A percentile compares a stretch with the other conserved stretches of the same genome.
These are phyloP conservation scores for Ectemnius continuus DNA, from an alignment of 2,888 invertebrate species.

Conservation along the genomic window DNA sequence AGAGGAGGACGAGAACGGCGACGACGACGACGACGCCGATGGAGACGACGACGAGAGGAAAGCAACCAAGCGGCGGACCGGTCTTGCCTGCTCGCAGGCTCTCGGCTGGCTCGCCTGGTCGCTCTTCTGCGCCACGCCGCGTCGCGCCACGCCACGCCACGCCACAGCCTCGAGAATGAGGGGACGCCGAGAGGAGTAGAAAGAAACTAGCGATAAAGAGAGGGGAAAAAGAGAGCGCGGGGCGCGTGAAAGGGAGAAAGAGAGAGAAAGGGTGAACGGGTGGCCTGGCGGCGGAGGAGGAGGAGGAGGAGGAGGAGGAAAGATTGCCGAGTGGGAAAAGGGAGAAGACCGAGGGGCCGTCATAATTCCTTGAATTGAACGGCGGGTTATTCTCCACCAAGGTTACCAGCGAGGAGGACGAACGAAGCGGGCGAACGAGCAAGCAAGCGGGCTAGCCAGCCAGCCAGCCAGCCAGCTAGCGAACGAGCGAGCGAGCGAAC, in stretches of 20 bases:
- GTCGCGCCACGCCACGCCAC: conserved; percentile 19
- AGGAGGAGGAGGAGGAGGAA: conserved; percentile 31
- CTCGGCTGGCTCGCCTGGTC: conserved; percentile 14
- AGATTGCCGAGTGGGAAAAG: conserved; percentile 62
- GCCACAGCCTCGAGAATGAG: conserved; percentile 23
- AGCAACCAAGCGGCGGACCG: conserved; percentile 25
- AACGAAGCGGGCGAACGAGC: conserved; percentile 57
- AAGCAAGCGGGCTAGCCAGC: conserved; percentile 48
- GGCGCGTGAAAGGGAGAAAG: conserved; percentile 39
- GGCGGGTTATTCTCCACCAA: conserved; percentile 77
- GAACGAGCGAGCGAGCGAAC: conserved; percentile 36
- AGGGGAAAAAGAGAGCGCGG: conserved; percentile 31
- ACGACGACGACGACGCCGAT: too few species aligned
- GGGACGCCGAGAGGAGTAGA: conserved; percentile 8
- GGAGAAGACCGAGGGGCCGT: conserved; percentile 67
- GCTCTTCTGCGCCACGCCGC: conserved; percentile 6
- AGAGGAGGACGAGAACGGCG: conserved; percentile 30
- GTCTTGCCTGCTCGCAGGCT: conserved; percentile 45
- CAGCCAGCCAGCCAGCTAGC: conserved; percentile 48
- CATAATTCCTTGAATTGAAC: conserved; percentile 78
- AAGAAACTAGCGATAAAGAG: conserved; percentile 46
- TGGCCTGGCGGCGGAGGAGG: conserved; percentile 36
- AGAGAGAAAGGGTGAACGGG: conserved; percentile 29
- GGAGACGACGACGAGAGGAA: conserved; percentile 16
- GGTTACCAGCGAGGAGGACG: conserved; percentile 68